Base-by-base conservation (phyloP, 2,113 vertebrate species). In the Epinephelus fuscoguttatus region DNA sequence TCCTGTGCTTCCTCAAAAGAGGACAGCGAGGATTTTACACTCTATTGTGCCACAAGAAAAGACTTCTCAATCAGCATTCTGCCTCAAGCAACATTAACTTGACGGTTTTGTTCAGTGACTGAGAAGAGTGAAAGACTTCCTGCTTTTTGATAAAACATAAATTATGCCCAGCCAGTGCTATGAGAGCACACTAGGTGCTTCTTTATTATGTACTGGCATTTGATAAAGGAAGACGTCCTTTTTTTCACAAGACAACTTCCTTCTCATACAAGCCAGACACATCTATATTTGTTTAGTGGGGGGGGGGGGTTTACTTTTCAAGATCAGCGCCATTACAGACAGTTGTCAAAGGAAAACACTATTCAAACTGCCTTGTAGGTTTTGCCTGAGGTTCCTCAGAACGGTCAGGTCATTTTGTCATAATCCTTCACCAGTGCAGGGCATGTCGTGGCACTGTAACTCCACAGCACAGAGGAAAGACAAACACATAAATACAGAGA, bases 21-120 rank as follows among this genome's bases (percentile, higher is more conserved):
- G 40, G 71, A 91, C 89, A 89, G 78, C 69, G 37, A 88, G 85
- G 85, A 88, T 87, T 87, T 82, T 52, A 85, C 45, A 55, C 61
- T 84, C 87, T 19, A 86, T 92, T 94, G 92, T 94, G 81, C 83
- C 18, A 11, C 70, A 74, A 92, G 82, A 92, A 91, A 92, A 87
- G 86, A 75, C 84, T 70, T 87, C 86, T 91, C 77, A 23, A 21
- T 83, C 80, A 82, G 78, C 81, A 40, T 18, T 66, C 75, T 33
- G 90, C 90, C 89, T 87, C 50, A 0, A 90, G 93, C 85, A 12
- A 84, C 84, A 70, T 83, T 78, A 75, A 89, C 83, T 84, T 59
- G 61, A 76, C 6, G 57, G 72, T 89, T 91, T 87, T 85, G 87
- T 91, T 88, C 82, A 18, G 33, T 15, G 60, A 57, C 61, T 87